Percentiles rank a stretch among this genome's conserved stretches.
Conservation (phyloP, 1,140 invertebrate species). For the Drosophila setifemur region DNA sequence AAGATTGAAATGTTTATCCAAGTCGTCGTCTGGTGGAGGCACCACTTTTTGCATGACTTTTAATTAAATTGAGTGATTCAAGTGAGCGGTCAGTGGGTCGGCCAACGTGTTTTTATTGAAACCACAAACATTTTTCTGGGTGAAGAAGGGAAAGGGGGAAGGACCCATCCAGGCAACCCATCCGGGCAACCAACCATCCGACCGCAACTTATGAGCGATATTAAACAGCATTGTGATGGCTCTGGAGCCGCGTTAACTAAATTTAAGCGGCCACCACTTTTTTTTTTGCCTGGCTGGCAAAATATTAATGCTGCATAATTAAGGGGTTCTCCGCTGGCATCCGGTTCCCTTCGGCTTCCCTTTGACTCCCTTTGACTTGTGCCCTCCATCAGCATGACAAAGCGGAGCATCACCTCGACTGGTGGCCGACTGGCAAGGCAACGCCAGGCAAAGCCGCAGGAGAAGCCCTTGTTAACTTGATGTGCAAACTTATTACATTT, state of each 20-base stretch:
- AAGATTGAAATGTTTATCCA: not conserved
- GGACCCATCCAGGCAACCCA: not conserved
- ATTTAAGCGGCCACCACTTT: conserved; percentile 51
- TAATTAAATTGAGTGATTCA: conserved; percentile 66
- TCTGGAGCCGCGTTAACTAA: conserved; percentile 52
- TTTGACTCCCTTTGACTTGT: conserved; percentile 28
- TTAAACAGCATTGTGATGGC: conserved; percentile 52
- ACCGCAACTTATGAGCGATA: conserved; percentile 34
- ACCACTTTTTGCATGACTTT: conserved; percentile 33
- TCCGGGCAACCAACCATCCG: not conserved
- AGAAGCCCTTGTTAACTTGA: conserved; percentile 14
- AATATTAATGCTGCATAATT: conserved; percentile 76
- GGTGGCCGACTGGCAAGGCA: not conserved
- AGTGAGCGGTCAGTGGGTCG: conserved; percentile 4
- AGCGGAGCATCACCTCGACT: conserved; percentile 25
- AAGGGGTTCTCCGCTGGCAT: conserved; percentile 16
- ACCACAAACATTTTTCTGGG: conserved; percentile 39
- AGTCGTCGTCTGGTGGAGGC: conserved; percentile 3
- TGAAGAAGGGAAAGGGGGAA: not conserved
- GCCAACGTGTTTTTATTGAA: conserved; percentile 35
- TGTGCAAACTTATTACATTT: conserved; percentile 39
- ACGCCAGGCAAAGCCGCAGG: no score
- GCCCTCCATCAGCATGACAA: conserved; percentile 26
- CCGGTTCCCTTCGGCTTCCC: conserved; percentile 26
- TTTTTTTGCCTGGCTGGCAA: conserved; percentile 62